Conservation (phyloP, 2,113 vertebrate species). For the Lamprotornis superbus region DNA sequence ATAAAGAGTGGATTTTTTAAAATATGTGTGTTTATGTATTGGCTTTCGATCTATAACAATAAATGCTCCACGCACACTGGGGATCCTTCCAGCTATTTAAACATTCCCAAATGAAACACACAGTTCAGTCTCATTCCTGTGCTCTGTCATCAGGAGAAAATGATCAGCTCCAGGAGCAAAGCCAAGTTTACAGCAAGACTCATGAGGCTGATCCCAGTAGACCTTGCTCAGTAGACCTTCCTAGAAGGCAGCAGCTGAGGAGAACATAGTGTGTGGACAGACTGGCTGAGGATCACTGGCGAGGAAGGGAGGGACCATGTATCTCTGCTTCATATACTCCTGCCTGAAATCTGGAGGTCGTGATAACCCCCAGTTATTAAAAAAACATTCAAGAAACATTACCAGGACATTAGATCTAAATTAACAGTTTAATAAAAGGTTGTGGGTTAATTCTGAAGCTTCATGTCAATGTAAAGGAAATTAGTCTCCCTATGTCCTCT, state of each 20-base stretch:
- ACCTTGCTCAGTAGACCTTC: background rate
- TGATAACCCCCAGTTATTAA: background rate
- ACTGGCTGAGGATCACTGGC: background rate
- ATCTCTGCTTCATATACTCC: background rate
- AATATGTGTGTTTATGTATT: background rate
- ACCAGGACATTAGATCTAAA: background rate
- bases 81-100: background rate
- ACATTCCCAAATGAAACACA: background rate
- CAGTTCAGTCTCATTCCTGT: background rate
- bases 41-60: background rate
- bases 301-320: background rate
- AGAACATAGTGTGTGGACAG: background rate
- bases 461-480: background rate
- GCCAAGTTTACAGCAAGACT: background rate
- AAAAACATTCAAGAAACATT: background rate
- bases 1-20: background rate
- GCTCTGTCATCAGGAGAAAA: background rate
- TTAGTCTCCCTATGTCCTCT: background rate
- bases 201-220: background rate
- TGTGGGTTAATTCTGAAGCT: background rate
- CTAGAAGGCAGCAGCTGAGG: background rate
- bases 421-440: background rate
- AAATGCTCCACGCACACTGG: fast-evolving
- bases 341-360: background rate
- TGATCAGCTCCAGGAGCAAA: background rate